Evolutionary conservation across 35 echinoderm and acorn worm genomes (phyloP), one percentile per base, ranked within the genome.

Genomic region (Ophiothrix spiculata): DNA sequence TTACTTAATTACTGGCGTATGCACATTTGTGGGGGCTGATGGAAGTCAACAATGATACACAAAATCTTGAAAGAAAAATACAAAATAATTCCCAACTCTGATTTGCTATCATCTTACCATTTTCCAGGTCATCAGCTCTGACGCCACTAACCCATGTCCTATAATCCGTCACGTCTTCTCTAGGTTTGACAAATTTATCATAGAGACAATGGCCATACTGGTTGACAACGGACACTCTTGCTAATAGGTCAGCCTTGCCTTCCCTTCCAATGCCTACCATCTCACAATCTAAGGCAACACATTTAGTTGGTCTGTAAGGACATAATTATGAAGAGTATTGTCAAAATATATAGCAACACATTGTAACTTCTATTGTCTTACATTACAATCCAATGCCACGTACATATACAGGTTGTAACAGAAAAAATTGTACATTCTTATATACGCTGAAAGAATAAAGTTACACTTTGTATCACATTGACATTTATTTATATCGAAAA

Each of bases 191-290:
- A 89, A 87, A 92, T 76, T 94, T 99, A 80, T 99, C 96, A 76
- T 91, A 99, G 73, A 99, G 79, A 69, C 92, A 99, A 33, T 76
- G 54, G 23, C 96, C 96, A 81, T 91, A 90, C 79, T 99, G 89
- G 42, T 99, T 99, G 36, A 99, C 96, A n/a, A 99, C 86, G 37
- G 96, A 99, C 29, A 99, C 92, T 28, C 96, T 49, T 33, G 96
- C 92, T 0, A 99, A 38, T 31, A 94, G 81, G 54, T 80, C 91
- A 21, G 94, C 84, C 39, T 89, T 77, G 15, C 96, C 96, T 37
- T 92, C 64, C 12, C 75, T 75, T 76, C 96, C 96, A 31, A 87
- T 73, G 33, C 96, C 96, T 21, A 99, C 96, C 96, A 99, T 99
- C 75, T 99, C 96, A 90, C 96, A 99, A 60, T 99, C 96, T 14